Evolutionary conservation across 2,888 invertebrate species (phyloP), one percentile per base, ranked within the genome.

Genomic region (Zygothrica quintamaculata): DNA sequence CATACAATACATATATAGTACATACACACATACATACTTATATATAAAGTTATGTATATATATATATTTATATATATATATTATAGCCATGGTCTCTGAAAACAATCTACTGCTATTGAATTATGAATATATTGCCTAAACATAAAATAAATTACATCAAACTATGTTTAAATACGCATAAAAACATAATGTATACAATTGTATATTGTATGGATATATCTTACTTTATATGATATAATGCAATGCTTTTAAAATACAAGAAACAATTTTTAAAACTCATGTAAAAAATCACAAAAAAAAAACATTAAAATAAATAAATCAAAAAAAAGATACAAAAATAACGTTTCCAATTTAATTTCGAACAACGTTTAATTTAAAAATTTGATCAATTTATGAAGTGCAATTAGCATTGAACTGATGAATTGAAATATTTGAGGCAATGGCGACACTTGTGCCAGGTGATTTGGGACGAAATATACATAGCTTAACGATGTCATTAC

Each of bases 211-310:
- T 84, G 80, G 74, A 88, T 82, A 76, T 71, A 64, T 74, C 64
- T 66, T 78, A 85, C 84, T 72, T 79, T 80, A 76, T 87, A 78
- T 79, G 77, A 87, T 66, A 65, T 71, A 87, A 87, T 87, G 75
- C 85, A 82, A 78, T 87, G 84, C 84, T 88, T 88, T 89, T 88
- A 88, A 89, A 89, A 85, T 88, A 88, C 87, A 88, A 89, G 89
- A 85, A 87, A 88, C 87, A 88, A 85, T 84, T 77, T 77, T 78
- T 75, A 79, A 79, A 89, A 74, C 75, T 75, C 73, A 81, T 76
- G 75, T 78, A 88, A 80, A 81, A n/a, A n/a, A n/a, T n/a, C n/a
- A n/a, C n/a, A n/a, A n/a, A n/a, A n/a, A n/a, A n/a, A 80, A 80
- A 81, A 82, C 66, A 72, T 74, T 74, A 81, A 81, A 87, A 75